phyloP scores from a whole-genome alignment of 2,113 vertebrate species.

The Engystomops pustulosus region DNA sequence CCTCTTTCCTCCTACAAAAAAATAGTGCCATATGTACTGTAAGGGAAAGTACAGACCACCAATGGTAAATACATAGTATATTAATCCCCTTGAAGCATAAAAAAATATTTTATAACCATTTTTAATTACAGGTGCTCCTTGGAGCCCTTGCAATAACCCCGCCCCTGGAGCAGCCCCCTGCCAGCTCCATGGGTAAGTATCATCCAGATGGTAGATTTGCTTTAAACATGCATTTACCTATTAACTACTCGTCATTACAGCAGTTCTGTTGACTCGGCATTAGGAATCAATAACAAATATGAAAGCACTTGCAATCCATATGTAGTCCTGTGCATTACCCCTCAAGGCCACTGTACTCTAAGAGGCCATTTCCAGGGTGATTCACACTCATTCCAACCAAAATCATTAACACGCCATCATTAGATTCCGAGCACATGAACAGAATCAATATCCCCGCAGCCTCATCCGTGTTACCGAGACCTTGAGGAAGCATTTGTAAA shows the following conservation, averaged over 20 bases:
- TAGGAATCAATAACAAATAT: not conserved
- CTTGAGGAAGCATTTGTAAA: constrained; percentile 17
- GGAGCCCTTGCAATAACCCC: too few relatives aligned
- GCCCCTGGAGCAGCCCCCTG: too few relatives aligned
- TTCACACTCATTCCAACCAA: not conserved
- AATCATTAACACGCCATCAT: not conserved
- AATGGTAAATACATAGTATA: too few relatives aligned
- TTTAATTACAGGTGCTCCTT: too few relatives aligned
- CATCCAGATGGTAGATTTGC: too few relatives aligned
- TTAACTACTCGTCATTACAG: not conserved
- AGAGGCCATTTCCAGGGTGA: not conserved
- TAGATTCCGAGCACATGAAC: not conserved
- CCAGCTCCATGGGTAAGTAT: too few relatives aligned
- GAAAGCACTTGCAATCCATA: not conserved
- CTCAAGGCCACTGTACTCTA: not conserved
- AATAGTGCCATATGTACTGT: too few relatives aligned
- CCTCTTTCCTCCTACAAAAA: too few relatives aligned
- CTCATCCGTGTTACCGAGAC: not conserved
- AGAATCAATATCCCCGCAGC: not conserved
- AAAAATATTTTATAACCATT: too few relatives aligned
- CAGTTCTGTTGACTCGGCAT: not conserved
- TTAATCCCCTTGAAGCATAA: too few relatives aligned
- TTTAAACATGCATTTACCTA: not conserved
- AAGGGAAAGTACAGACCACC: too few relatives aligned
- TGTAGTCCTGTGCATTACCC: not conserved